Evolutionary conservation across 2,797 vertebrate species (phyloP).

Genomic region (Eutrigla gurnardus): DNA sequence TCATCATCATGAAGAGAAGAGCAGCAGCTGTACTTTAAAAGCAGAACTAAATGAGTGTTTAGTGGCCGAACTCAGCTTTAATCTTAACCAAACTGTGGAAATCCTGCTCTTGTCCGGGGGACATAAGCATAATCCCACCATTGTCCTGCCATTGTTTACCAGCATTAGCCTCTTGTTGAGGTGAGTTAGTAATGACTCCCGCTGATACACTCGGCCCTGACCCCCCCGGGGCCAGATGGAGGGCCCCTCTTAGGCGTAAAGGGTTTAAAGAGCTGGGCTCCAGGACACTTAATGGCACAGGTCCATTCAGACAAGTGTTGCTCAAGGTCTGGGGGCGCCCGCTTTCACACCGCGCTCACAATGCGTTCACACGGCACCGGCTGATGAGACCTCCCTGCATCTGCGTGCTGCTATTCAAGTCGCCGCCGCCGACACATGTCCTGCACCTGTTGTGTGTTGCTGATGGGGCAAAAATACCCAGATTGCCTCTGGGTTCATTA

Average conservation of each 20-base stretch:
- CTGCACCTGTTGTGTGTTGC: constrained; percentile 68
- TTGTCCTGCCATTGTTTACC: constrained; percentile 81
- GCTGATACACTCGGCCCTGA: constrained; percentile 54
- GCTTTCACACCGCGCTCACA: constrained; percentile 75
- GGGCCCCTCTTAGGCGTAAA: constrained; percentile 75
- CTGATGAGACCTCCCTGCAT: too few species aligned
- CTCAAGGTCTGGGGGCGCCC: constrained; percentile 76
- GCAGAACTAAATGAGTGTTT: constrained; percentile 26
- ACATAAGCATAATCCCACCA: constrained; percentile 83
- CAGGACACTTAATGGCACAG: constrained; percentile 69
- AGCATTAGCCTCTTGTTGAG: constrained; percentile 81
- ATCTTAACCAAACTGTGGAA: constrained; percentile 64
- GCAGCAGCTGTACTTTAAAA: constrained; percentile 19
- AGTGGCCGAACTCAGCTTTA: constrained; percentile 37
- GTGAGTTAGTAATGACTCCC: constrained; percentile 81
- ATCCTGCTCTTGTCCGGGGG: constrained; percentile 66
- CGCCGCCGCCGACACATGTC: constrained; percentile 32
- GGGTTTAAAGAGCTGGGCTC: constrained; percentile 68
- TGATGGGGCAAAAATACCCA: constrained; percentile 56
- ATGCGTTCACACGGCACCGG: constrained; percentile 65
- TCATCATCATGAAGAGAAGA: not conserved
- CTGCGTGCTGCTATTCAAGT: not conserved
- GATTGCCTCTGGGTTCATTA: constrained; percentile 20
- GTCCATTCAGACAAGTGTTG: constrained; percentile 74
- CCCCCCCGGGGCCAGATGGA: constrained; percentile 72